Evolutionary conservation across 1,140 invertebrate species (phyloP), one percentile per base, ranked within the genome.

Genomic region (Pseudomyrmex flavicornis): DNA sequence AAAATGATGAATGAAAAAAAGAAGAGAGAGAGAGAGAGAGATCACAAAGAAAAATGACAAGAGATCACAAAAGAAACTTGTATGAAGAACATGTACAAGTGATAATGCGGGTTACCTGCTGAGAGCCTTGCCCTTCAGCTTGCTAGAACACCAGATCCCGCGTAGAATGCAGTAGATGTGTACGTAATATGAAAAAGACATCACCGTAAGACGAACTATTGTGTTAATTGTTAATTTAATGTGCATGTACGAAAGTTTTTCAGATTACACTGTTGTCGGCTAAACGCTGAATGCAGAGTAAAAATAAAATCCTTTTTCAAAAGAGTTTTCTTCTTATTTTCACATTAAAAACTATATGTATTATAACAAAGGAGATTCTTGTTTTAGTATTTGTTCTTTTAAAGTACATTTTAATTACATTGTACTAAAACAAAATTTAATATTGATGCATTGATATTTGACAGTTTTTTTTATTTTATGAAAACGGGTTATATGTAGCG

Each of bases 71-170:
- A 26, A 88, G 69, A 90, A 68, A 82, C 73, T 26, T 69, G 20
- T 73, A 85, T 79, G 59, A 50, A 56, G 59, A 84, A 63, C 66
- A 56, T 85, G 82, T 91, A 90, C 82, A 85, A 88, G 65, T 89
- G 92, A 92, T 91, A 89, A 91, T 90, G 92, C 91, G 88, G 95
- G 96, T 97, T 96, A 97, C 96, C 96, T 97, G 96, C 95, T 96
- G 94, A 97, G 94, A 95, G 95, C 96, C 95, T 96, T 96, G 95
- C 97, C 97, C 94, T 96, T 96, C 92, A 97, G 96, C 96, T 97
- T 97, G 96, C 97, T 97, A 96, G 95, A 94, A 88, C 94, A 95
- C 95, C 95, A 95, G 94, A 93, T 94, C 93, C 93, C 91, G 82
- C 93, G 93, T 91, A 92, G 93, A 92, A 91, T 92, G 91, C 86